Conservation (phyloP, 92 coral and sea anemone genomes). For the Bergia puertoricense region DNA sequence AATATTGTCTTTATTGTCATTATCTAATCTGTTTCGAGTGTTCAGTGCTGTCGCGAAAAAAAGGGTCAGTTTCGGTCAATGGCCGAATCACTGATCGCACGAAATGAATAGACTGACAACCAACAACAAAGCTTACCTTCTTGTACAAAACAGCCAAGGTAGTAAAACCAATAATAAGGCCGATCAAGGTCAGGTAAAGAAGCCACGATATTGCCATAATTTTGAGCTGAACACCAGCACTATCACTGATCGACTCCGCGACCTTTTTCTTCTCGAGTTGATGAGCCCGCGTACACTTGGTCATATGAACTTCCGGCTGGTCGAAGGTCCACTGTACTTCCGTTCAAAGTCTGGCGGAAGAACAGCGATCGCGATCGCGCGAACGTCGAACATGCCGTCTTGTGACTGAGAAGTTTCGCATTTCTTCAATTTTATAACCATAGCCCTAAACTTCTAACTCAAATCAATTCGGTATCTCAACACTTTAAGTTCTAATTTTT, state of each 20-base stretch:
- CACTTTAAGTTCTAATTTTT: too few species aligned
- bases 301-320: constrained; percentile 3
- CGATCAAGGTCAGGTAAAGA: background rate
- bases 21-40: too few species aligned
- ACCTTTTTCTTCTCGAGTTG: background rate
- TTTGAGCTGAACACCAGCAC: background rate
- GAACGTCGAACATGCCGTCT: background rate
- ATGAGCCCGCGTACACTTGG: constrained; percentile 12
- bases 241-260: background rate
- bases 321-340: background rate
- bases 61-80: background rate
- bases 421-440: too few species aligned
- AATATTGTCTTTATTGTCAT: background rate
- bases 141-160: constrained; percentile 10
- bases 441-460: too few species aligned
- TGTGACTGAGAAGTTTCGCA: too few species aligned
- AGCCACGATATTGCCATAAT: constrained; percentile 28
- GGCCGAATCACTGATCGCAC: background rate
- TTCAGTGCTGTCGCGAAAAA: too few species aligned
- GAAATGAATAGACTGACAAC: background rate
- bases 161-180: constrained; percentile 9
- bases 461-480: too few species aligned
- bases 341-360: background rate
- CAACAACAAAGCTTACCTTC: background rate
- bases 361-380: background rate